Evolutionary conservation across 64 coral and sea anemone species (phyloP).

Genomic region (Porites lutea): DNA sequence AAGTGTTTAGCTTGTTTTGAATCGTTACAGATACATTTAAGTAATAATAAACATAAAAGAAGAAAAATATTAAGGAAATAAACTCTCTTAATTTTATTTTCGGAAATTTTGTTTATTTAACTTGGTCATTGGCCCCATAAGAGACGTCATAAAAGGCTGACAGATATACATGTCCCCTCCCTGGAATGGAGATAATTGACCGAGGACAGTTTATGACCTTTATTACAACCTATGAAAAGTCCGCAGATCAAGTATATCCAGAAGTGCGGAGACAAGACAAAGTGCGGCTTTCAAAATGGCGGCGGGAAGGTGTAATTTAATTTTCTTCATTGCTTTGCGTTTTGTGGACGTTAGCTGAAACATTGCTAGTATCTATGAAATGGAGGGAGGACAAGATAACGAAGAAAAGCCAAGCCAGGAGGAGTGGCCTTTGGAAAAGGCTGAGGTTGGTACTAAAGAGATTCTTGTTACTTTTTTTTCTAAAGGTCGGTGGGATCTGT

Average conservation of each 20-base stretch:
- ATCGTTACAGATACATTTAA: too few species aligned
- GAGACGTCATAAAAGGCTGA: too few species aligned
- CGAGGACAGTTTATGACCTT: neutral
- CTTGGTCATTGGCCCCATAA: too few species aligned
- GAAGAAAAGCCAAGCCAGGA: conserved; percentile 28
- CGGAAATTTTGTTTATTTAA: too few species aligned
- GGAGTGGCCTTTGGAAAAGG: conserved; percentile 28
- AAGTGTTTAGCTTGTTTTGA: neutral
- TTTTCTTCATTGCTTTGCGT: neutral
- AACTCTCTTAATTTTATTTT: too few species aligned
- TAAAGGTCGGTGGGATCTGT: too few species aligned
- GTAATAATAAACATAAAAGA: too few species aligned
- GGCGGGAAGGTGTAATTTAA: neutral
- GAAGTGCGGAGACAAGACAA: too few species aligned
- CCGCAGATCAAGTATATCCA: neutral
- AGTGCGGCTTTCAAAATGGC: conserved; percentile 42
- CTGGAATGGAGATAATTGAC: too few species aligned
- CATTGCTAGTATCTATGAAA: neutral
- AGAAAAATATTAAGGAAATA: too few species aligned
- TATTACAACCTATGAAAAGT: neutral
- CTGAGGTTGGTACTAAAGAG: conserved; percentile 9
- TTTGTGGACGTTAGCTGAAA: neutral
- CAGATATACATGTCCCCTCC: too few species aligned
- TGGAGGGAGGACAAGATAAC: conserved; percentile 9
- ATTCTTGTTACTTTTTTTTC: too few species aligned